These are phyloP conservation scores for Pipistrellus kuhlii DNA, from an alignment of 2,797 vertebrate species.

Conservation along the genomic window DNA sequence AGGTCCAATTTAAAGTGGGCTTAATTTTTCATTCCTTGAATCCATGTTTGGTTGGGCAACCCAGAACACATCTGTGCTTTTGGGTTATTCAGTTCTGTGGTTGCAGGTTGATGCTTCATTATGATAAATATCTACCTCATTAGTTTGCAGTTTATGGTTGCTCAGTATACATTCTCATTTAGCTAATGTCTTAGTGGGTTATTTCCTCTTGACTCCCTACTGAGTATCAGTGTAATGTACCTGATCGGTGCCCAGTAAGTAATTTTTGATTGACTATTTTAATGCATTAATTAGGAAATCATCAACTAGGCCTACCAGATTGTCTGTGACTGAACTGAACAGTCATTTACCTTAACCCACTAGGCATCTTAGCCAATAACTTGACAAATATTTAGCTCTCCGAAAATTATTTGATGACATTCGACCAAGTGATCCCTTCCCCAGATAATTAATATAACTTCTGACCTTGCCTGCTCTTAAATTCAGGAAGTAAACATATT, in stretches of 20 bases:
- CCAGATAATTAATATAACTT: conserved; percentile 37
- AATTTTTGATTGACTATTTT: conserved; percentile 74
- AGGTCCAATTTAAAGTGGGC: not conserved
- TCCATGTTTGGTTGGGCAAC: not conserved
- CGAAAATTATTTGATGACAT: conserved; percentile 50
- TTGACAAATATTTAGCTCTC: conserved; percentile 50
- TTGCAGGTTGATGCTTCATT: conserved; percentile 53
- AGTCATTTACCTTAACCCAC: conserved; percentile 53
- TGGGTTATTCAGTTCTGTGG: conserved; percentile 7
- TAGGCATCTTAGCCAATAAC: conserved; percentile 59
- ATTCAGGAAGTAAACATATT: not conserved
- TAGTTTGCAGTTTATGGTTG: conserved; percentile 68
- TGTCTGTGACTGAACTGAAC: conserved; percentile 56
- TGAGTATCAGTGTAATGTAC: conserved; percentile 66
- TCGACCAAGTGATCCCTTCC: not conserved
- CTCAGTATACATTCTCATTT: conserved; percentile 70
- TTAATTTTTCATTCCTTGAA: not conserved
- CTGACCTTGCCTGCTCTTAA: conserved; percentile 34
- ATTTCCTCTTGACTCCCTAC: conserved; percentile 67
- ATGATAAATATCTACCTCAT: conserved; percentile 66
- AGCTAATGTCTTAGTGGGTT: conserved; percentile 67
- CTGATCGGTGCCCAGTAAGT: conserved; percentile 68
- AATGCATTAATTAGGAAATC: conserved; percentile 72
- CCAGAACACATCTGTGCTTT: conserved; percentile 6
- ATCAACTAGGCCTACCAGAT: conserved; percentile 44